phyloP scores from a whole-genome alignment of 1,140 invertebrate genomes.

The Brachionus asplanchnoidis region DNA sequence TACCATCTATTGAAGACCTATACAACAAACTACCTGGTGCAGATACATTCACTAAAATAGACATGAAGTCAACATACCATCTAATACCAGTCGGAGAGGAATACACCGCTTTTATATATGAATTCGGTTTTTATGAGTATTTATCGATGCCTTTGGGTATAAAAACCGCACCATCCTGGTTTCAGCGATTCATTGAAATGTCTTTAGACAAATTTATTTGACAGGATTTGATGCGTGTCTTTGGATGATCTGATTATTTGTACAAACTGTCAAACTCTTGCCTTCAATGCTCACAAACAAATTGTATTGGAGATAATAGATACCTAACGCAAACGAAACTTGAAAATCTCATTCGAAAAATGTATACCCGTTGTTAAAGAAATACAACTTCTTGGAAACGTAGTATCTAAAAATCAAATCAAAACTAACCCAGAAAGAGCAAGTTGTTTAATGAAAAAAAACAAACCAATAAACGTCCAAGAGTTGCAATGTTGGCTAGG shows the following conservation, averaged over 20 bases:
- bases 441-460: too few species aligned
- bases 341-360: too few species aligned
- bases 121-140: constrained; percentile 39
- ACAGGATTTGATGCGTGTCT: background rate
- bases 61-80: background rate
- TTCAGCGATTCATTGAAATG: constrained; percentile 34
- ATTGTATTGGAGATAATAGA: background rate
- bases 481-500: too few species aligned
- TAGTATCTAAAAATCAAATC: too few species aligned
- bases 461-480: too few species aligned
- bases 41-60: background rate
- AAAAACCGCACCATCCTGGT: constrained; percentile 24
- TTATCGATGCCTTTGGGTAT: constrained; percentile 38
- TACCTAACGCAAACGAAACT: background rate
- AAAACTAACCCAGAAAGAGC: too few species aligned
- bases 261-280: background rate
- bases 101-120: background rate
- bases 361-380: too few species aligned
- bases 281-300: background rate
- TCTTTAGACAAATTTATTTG: background rate
- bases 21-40: background rate
- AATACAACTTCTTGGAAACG: too few species aligned
- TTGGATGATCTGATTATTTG: background rate
- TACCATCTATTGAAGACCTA: too few species aligned
- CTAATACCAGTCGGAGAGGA: background rate